A percentile compares a stretch with the other conserved stretches of the same genome.
phyloP scores from a whole-genome alignment of 2,113 vertebrate genomes.

The Heptranchias perlo region DNA sequence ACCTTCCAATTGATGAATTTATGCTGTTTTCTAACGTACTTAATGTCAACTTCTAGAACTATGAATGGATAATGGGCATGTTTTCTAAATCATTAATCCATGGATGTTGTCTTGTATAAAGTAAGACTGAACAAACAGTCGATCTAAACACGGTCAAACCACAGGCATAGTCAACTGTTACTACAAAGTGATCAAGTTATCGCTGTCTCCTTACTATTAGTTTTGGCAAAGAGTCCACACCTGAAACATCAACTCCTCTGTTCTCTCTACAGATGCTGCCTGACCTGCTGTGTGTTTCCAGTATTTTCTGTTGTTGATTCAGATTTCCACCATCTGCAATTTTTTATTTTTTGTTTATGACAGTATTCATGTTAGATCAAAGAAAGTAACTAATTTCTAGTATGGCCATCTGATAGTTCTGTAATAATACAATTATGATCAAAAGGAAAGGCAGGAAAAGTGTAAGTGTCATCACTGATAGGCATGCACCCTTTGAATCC shows the following conservation, averaged over 20 bases:
- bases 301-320: neutral
- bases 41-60: neutral
- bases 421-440: neutral
- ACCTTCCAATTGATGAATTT: neutral
- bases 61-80: neutral
- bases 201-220: neutral
- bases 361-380: neutral
- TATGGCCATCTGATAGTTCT: neutral
- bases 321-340: neutral
- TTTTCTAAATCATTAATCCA: neutral
- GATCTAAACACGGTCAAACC: neutral
- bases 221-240: neutral
- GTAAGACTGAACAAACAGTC: neutral
- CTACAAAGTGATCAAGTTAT: neutral
- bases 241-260: neutral
- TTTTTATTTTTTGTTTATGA: neutral
- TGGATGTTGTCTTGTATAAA: neutral
- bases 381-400: neutral
- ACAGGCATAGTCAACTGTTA: neutral
- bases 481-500: neutral
- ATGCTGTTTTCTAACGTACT: neutral
- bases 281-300: neutral
- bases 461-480: neutral
- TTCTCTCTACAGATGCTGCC: neutral
- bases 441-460: too few relatives aligned